Percentiles rank a stretch among this genome's conserved stretches.
Conservation (phyloP, 1,140 invertebrate genomes). For the Zophobas atratus region DNA sequence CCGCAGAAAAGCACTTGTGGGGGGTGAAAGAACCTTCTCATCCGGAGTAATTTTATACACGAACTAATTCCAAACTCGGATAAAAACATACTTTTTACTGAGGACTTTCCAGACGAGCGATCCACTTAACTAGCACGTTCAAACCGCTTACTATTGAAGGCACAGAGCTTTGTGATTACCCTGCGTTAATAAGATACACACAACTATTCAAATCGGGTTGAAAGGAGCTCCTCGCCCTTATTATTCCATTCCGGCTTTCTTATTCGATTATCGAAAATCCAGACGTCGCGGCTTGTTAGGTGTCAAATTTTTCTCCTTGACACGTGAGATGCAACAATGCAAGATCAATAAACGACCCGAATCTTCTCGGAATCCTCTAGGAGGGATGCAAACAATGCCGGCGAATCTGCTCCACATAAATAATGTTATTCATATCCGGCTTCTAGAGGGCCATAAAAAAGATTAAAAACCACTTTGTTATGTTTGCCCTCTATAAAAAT, state of each 20-base stretch:
- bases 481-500: background rate
- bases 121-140: background rate
- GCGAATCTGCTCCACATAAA: conserved; percentile 18
- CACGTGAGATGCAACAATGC: conserved; percentile 27
- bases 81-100: background rate
- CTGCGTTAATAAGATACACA: too few relatives aligned
- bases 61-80: conserved; percentile 1
- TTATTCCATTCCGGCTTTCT: background rate
- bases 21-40: conserved; percentile 19
- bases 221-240: background rate
- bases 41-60: conserved; percentile 1
- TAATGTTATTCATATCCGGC: conserved; percentile 30
- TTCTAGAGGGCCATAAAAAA: conserved; percentile 25
- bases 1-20: conserved; percentile 10
- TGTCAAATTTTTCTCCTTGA: conserved; percentile 21
- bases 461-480: conserved; percentile 38
- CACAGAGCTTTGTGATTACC: too few relatives aligned
- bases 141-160: background rate
- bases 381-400: conserved; percentile 13
- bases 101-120: background rate
- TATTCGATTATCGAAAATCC: conserved; percentile 5
- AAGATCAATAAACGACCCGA: conserved; percentile 32
- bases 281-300: background rate
- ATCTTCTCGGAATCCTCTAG: background rate
- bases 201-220: too few relatives aligned